These are phyloP conservation scores for Pseudomyrmex dendroicus DNA, from an alignment of 1,140 invertebrate species.

Conservation along the genomic window DNA sequence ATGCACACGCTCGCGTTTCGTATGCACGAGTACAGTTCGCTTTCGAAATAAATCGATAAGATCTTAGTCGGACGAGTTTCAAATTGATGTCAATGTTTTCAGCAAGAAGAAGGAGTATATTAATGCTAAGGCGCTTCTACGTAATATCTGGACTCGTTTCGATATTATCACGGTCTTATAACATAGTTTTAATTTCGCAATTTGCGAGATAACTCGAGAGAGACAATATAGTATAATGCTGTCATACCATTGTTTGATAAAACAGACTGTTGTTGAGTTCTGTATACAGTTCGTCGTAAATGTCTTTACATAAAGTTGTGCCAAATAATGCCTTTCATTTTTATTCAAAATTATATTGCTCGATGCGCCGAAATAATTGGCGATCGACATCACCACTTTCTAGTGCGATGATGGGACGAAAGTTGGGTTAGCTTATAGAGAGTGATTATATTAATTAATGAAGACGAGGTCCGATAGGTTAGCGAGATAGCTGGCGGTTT, in stretches of 20 bases:
- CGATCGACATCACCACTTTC: constrained; percentile 57
- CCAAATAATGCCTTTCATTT: too few species aligned
- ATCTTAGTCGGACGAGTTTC: constrained; percentile 76
- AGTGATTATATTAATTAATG: constrained; percentile 70
- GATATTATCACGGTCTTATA: constrained; percentile 56
- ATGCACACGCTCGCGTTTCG: constrained; percentile 30
- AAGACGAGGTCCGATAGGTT: constrained; percentile 42
- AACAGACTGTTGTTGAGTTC: too few species aligned
- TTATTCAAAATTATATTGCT: constrained; percentile 28
- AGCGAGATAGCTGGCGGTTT: constrained; percentile 43
- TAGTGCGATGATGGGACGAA: constrained; percentile 60
- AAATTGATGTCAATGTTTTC: constrained; percentile 77
- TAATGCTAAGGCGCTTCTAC: constrained; percentile 61
- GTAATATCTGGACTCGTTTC: constrained; percentile 42
- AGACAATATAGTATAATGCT: constrained; percentile 23
- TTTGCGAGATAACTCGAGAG: constrained; percentile 28
- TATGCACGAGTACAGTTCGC: constrained; percentile 65
- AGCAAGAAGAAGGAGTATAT: constrained; percentile 67
- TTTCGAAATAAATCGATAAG: constrained; percentile 80
- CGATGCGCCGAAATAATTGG: constrained; percentile 63
- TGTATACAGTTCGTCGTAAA: too few species aligned
- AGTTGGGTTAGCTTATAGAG: constrained; percentile 32
- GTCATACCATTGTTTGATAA: not conserved
- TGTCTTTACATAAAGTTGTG: too few species aligned
- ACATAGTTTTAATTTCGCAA: constrained; percentile 43